phyloP scores from a whole-genome alignment of 1,140 invertebrate genomes.

The Caenorhabditis brenneri region DNA sequence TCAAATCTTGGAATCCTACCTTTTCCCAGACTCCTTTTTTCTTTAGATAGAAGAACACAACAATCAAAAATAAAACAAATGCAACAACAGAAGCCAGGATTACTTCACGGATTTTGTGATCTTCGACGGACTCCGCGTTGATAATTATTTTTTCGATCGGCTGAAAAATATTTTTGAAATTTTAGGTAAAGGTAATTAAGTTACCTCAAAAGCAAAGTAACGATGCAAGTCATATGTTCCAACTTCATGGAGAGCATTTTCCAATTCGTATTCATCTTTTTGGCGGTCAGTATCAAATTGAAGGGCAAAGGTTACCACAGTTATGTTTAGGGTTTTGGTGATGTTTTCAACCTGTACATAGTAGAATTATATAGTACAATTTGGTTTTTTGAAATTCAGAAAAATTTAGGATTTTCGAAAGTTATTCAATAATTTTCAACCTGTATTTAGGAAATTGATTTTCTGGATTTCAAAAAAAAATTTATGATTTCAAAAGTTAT shows the following conservation, averaged over 20 bases:
- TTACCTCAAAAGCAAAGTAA: background rate
- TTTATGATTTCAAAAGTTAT: too few species aligned
- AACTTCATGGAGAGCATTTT: constrained; percentile 12
- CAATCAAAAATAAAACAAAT: background rate
- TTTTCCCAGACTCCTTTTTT: background rate
- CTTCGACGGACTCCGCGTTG: background rate
- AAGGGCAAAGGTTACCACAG: background rate
- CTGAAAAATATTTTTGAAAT: background rate
- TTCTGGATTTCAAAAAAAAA: too few species aligned
- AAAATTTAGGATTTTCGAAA: too few species aligned
- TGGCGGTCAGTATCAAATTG: background rate
- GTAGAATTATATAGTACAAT: too few species aligned
- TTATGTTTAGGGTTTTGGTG: background rate
- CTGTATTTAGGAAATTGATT: too few species aligned
- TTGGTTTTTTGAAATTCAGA: too few species aligned
- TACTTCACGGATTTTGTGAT: background rate
- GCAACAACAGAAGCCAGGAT: background rate
- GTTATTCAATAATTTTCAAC: too few species aligned
- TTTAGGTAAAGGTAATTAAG: too few species aligned
- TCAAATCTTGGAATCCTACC: background rate
- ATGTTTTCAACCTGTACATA: background rate
- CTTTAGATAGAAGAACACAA: background rate
- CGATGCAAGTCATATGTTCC: background rate
- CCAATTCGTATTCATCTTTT: background rate
- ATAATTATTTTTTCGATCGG: background rate